A percentile compares a stretch with the other conserved stretches of the same genome.
Conservation (phyloP, 2,888 invertebrate species). For the Pasiphila rectangulata region DNA sequence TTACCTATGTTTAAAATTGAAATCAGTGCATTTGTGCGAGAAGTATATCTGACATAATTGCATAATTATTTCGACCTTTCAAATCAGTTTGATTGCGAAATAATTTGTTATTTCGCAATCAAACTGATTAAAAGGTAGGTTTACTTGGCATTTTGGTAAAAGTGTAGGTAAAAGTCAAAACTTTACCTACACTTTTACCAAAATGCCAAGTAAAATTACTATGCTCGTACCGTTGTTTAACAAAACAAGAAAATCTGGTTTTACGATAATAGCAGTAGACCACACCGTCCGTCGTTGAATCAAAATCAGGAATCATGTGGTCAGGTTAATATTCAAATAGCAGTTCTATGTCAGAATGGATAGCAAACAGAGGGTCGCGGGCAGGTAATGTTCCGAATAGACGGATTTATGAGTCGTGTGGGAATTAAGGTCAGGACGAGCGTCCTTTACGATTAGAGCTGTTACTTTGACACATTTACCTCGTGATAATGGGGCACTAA, state of each 20-base stretch:
- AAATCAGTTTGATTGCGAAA: neutral
- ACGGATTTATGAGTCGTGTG: constrained; percentile 61
- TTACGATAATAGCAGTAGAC: neutral
- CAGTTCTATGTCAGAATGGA: constrained; percentile 37
- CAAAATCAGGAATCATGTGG: neutral
- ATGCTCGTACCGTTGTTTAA: neutral
- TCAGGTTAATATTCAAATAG: constrained; percentile 1
- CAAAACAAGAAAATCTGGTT: constrained; percentile 22
- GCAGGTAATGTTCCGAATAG: constrained; percentile 60
- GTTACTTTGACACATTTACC: constrained; percentile 39
- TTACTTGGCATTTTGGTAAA: too few relatives aligned
- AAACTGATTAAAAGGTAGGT: too few relatives aligned
- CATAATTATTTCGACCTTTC: constrained; percentile 8
- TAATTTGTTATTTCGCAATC: too few relatives aligned
- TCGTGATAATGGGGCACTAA: constrained; percentile 20
- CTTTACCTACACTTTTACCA: neutral
- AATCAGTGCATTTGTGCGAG: constrained; percentile 1
- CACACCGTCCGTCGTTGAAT: too few relatives aligned
- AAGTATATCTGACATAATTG: neutral
- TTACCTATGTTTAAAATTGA: neutral
- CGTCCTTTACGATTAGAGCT: constrained; percentile 58
- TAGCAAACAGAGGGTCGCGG: constrained; percentile 55
- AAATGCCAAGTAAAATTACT: constrained; percentile 23
- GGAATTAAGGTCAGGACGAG: constrained; percentile 60
- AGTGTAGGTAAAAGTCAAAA: too few relatives aligned